Percentiles rank a stretch among this genome's conserved stretches.
phyloP scores from a whole-genome alignment of 2,888 invertebrate species.

The Molorchus minor region DNA sequence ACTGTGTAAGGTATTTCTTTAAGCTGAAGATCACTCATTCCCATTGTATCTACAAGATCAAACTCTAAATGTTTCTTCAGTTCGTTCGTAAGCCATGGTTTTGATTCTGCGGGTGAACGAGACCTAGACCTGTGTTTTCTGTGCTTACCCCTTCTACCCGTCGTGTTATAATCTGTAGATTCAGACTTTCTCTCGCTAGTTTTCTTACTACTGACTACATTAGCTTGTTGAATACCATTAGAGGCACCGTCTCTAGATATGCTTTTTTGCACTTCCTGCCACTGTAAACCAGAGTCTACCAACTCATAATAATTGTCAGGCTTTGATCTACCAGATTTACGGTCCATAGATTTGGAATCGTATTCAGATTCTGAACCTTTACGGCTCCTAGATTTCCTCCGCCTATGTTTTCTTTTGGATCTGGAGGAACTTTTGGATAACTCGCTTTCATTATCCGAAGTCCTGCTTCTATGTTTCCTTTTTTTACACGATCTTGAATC shows the following conservation, averaged over 20 bases:
- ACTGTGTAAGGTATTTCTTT: conserved; percentile 90
- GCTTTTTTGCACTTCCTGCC: conserved; percentile 84
- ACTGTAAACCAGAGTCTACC: conserved; percentile 88
- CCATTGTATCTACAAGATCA: conserved; percentile 86
- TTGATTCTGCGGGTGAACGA: conserved; percentile 76
- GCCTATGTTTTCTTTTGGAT: conserved; percentile 77
- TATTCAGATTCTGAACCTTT: conserved; percentile 80
- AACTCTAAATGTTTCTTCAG: conserved; percentile 88
- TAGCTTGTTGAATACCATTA: conserved; percentile 74
- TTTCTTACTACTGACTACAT: conserved; percentile 70
- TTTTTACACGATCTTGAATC: conserved; percentile 83
- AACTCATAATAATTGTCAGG: conserved; percentile 69
- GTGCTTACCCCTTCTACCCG: conserved; percentile 43
- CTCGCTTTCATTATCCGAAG: conserved; percentile 92
- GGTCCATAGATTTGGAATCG: conserved; percentile 66
- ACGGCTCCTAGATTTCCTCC: conserved; percentile 79
- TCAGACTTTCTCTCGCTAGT: conserved; percentile 43
- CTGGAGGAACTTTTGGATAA: conserved; percentile 85
- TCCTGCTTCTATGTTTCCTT: conserved; percentile 80
- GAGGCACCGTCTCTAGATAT: conserved; percentile 59
- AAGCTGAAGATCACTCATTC: conserved; percentile 87
- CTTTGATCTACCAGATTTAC: conserved; percentile 37
- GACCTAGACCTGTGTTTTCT: conserved; percentile 61
- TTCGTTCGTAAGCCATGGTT: conserved; percentile 78
- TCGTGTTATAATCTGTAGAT: conserved; percentile 31